A percentile compares a stretch with the other conserved stretches of the same genome.
phyloP scores from a whole-genome alignment of 2,113 vertebrate species.

The Antigone vipio region DNA sequence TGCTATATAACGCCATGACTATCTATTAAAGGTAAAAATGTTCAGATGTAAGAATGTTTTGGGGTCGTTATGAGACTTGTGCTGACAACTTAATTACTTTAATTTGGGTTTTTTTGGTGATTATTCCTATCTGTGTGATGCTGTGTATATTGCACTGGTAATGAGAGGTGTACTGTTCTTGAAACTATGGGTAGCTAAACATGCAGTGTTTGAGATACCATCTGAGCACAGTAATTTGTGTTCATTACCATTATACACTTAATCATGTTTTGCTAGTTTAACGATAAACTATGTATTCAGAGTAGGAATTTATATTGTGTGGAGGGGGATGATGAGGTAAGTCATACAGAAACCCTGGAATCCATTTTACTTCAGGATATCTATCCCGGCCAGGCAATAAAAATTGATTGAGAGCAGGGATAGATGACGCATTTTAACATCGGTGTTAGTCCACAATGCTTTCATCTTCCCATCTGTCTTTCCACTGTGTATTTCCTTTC shows the following conservation, averaged over 20 bases:
- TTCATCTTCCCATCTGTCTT: constrained; percentile 50
- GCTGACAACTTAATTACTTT: background rate
- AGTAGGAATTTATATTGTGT: background rate
- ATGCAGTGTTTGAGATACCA: background rate
- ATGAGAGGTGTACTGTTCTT: background rate
- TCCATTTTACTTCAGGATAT: background rate
- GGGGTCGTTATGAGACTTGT: background rate
- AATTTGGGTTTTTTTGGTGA: background rate
- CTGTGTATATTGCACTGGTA: background rate
- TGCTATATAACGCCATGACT: background rate
- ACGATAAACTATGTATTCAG: background rate
- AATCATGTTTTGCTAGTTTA: background rate
- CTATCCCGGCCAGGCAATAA: background rate
- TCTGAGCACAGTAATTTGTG: background rate
- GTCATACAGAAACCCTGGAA: background rate
- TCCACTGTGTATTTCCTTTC: background rate
- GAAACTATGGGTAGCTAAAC: background rate
- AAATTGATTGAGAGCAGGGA: background rate
- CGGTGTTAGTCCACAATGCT: constrained; percentile 7
- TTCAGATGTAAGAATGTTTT: background rate
- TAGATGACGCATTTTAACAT: constrained; percentile 12
- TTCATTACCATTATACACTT: background rate
- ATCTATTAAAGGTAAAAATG: background rate
- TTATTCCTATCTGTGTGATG: background rate
- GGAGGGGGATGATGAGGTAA: background rate